phyloP scores from a whole-genome alignment of 2,888 invertebrate species.

The Dorcus parallelipipedus region DNA sequence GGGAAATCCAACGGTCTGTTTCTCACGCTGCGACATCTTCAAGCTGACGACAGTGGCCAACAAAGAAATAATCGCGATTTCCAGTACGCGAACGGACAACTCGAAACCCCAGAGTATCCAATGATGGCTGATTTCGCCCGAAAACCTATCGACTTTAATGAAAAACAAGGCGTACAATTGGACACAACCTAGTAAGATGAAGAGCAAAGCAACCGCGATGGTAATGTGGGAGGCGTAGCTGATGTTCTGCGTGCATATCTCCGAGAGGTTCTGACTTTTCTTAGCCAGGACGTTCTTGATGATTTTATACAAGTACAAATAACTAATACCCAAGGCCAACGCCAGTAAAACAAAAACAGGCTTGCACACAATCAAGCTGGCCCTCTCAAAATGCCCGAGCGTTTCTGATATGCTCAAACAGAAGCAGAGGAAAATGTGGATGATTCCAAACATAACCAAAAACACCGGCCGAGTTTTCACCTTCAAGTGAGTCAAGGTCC shows the following conservation, averaged over 20 bases:
- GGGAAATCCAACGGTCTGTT: slow-evolving; percentile 68
- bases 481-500: slow-evolving; percentile 68
- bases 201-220: slow-evolving; percentile 80
- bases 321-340: slow-evolving; percentile 78
- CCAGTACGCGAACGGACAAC: slow-evolving; percentile 77
- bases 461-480: slow-evolving; percentile 70
- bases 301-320: slow-evolving; percentile 79
- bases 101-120: slow-evolving; percentile 95
- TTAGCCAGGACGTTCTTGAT: slow-evolving; percentile 71
- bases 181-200: slow-evolving; percentile 76
- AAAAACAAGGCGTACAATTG: slow-evolving; percentile 80
- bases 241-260: slow-evolving; percentile 72
- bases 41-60: slow-evolving; percentile 83
- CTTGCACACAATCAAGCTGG: slow-evolving; percentile 69
- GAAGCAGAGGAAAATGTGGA: slow-evolving; percentile 78
- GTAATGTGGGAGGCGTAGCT: slow-evolving; percentile 88
- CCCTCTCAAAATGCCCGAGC: slow-evolving; percentile 44
- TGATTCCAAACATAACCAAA: slow-evolving; percentile 71
- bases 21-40: slow-evolving; percentile 66
- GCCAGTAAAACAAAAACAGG: slow-evolving; percentile 84
- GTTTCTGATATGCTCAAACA: slow-evolving; percentile 76
- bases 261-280: slow-evolving; percentile 75
- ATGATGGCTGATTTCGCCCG: slow-evolving; percentile 64
- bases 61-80: slow-evolving; percentile 82
- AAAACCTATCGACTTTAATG: slow-evolving; percentile 52